phyloP scores from a whole-genome alignment of 2,888 invertebrate genomes.

The Sarcophaga subvicina region DNA sequence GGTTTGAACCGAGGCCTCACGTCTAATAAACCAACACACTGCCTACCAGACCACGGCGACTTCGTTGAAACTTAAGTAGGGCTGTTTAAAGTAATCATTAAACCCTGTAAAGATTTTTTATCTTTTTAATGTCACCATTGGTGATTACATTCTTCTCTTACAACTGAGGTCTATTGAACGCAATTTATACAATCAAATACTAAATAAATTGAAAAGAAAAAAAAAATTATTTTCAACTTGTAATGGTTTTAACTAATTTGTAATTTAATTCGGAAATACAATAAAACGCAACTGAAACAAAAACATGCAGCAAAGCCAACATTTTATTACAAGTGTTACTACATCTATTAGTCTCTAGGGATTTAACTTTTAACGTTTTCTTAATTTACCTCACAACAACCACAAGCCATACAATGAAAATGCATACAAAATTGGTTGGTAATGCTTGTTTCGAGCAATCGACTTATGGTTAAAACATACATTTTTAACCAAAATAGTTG shows the following conservation, averaged over 20 bases:
- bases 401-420: background rate
- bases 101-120: too few species aligned
- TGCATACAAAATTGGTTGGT: background rate
- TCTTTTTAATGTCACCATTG: too few species aligned
- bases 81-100: too few species aligned
- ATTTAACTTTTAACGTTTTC: conserved; percentile 22
- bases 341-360: conserved; percentile 55
- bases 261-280: background rate
- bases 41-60: too few species aligned
- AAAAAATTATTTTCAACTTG: background rate
- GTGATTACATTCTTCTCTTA: too few species aligned
- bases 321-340: background rate
- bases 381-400: background rate
- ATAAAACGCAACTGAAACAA: background rate
- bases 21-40: too few species aligned
- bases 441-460: background rate
- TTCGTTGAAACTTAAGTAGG: too few species aligned
- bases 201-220: too few species aligned
- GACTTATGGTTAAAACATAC: conserved; percentile 56
- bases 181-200: too few species aligned
- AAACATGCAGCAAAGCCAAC: background rate
- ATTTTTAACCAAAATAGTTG: conserved; percentile 54
- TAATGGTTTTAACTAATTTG: background rate
- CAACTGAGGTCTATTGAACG: too few species aligned
- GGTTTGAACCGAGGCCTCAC: too few species aligned